A percentile compares a stretch with the other conserved stretches of the same genome.
phyloP scores from a whole-genome alignment of 2,113 vertebrate species.

The Struthidea cinerea region DNA sequence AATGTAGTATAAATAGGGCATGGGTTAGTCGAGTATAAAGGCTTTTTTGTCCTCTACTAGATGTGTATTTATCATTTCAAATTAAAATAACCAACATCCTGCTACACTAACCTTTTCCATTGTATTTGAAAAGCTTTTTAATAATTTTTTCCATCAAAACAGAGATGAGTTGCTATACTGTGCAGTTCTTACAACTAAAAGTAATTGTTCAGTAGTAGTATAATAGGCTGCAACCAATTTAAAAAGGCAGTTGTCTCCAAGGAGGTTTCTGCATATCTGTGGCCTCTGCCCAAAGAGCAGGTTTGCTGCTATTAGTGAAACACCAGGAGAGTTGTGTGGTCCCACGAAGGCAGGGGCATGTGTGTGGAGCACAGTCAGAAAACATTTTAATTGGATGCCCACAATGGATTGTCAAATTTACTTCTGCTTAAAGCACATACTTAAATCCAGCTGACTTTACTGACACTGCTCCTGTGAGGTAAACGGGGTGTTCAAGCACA shows the following conservation, averaged over 20 bases:
- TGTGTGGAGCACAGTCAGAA: background rate
- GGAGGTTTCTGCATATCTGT: background rate
- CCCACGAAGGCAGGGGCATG: background rate
- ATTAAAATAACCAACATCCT: constrained; percentile 16
- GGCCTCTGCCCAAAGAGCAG: background rate
- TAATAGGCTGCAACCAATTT: background rate
- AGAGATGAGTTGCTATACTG: background rate
- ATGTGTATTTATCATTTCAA: constrained; percentile 20
- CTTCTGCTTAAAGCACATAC: background rate
- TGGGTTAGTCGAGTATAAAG: constrained; percentile 43
- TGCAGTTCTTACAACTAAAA: background rate
- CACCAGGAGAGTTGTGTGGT: background rate
- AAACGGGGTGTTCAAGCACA: background rate
- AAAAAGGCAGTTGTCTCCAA: background rate
- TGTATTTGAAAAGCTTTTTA: background rate
- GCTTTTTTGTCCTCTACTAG: constrained; percentile 25
- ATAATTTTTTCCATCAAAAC: background rate
- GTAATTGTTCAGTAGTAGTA: background rate
- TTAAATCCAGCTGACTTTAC: background rate
- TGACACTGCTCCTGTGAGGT: background rate
- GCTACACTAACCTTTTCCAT: background rate
- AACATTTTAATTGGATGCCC: background rate
- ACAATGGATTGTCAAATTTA: background rate
- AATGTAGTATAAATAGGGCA: constrained; percentile 38
- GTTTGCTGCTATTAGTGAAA: background rate